Evolutionary conservation across 2,113 vertebrate genomes (phyloP).

Genomic region (Tapirus terrestris): DNA sequence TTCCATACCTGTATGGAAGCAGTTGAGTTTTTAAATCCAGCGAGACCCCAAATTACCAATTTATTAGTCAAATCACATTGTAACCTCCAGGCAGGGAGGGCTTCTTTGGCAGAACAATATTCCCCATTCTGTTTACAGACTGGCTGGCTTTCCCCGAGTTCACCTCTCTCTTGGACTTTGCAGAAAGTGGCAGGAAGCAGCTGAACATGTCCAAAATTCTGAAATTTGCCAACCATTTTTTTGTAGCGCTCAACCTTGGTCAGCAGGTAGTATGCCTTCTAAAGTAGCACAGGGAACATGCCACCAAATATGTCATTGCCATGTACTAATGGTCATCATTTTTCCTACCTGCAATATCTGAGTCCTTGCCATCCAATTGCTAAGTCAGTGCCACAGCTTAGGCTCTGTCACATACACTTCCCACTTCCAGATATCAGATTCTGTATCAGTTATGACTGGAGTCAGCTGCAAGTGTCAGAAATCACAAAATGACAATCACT

Average conservation of each 20-base stretch:
- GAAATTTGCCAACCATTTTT: neutral
- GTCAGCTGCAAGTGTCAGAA: neutral
- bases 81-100: neutral
- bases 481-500: neutral
- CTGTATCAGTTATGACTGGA: neutral
- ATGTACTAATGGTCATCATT: fast-evolving
- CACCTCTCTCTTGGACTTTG: neutral
- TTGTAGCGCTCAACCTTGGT: neutral
- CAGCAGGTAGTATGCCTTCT: neutral
- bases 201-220: neutral
- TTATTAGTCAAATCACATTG: neutral
- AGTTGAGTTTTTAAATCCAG: neutral
- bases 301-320: neutral
- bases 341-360: neutral
- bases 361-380: neutral
- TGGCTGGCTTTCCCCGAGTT: neutral
- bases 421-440: neutral
- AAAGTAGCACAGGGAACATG: neutral
- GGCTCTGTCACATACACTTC: too few species aligned
- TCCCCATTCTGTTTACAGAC: neutral
- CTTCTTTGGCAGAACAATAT: neutral
- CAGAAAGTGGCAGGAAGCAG: neutral
- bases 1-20: too few species aligned
- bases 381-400: neutral
- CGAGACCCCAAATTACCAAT: neutral